Evolutionary conservation across 2,888 invertebrate species (phyloP).

Genomic region (Trichopria drosophilae): DNA sequence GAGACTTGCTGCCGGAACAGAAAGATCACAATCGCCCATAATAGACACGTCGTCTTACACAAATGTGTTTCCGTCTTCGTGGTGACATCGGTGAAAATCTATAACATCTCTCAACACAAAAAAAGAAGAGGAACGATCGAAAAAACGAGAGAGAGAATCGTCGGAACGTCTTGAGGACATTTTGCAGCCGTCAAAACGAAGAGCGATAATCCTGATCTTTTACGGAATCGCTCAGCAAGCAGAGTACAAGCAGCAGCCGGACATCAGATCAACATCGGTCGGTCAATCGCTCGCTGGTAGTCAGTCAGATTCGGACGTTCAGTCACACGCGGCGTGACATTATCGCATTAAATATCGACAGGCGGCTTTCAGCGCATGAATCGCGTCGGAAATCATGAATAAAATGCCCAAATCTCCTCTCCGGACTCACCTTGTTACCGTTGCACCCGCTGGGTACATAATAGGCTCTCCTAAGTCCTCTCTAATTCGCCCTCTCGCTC

Average conservation of each 20-base stretch:
- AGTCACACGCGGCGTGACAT: slow-evolving; percentile 54
- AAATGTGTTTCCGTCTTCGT: too few species aligned
- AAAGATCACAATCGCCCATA: too few species aligned
- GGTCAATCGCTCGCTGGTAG: slow-evolving; percentile 30
- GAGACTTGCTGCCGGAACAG: too few species aligned
- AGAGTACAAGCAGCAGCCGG: slow-evolving; percentile 31
- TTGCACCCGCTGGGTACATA: slow-evolving; percentile 51
- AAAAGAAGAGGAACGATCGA: too few species aligned
- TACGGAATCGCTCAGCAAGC: background rate
- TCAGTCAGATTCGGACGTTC: slow-evolving; percentile 39
- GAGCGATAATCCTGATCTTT: too few species aligned
- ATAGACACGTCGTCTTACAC: too few species aligned
- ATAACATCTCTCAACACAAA: too few species aligned
- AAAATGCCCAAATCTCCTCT: slow-evolving; percentile 43
- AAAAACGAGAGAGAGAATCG: too few species aligned
- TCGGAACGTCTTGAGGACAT: too few species aligned
- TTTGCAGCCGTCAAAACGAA: too few species aligned
- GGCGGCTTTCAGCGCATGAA: slow-evolving; percentile 48
- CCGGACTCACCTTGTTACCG: slow-evolving; percentile 21
- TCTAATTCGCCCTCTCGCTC: slow-evolving; percentile 16
- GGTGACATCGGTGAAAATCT: too few species aligned
- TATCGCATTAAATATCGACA: slow-evolving; percentile 57
- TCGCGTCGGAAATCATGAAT: slow-evolving; percentile 42
- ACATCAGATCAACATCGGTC: slow-evolving; percentile 45
- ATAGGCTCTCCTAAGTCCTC: slow-evolving; percentile 50